phyloP scores from a whole-genome alignment of 1,140 invertebrate genomes.

The Meloidogyne floridensis region DNA sequence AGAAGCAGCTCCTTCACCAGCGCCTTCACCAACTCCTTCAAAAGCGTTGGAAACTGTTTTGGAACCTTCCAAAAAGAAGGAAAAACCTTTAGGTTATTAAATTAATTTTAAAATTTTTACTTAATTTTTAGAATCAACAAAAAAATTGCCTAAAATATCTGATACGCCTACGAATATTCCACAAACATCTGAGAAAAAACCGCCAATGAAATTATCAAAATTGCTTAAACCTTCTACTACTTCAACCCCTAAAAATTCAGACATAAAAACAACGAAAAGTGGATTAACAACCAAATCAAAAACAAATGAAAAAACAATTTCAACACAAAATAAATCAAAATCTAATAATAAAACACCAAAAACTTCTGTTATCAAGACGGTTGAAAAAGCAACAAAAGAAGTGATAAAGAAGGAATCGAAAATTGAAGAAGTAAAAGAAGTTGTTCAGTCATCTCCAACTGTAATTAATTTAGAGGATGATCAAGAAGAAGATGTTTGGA shows the following conservation, averaged over 20 bases:
- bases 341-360: background rate
- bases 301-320: background rate
- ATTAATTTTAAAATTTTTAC: background rate
- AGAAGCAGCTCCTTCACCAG: background rate
- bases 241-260: background rate
- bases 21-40: background rate
- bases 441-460: background rate
- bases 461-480: slow-evolving; percentile 13
- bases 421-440: slow-evolving; percentile 8
- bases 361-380: background rate
- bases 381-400: slow-evolving; percentile 4
- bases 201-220: background rate
- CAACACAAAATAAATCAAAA: background rate
- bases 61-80: background rate
- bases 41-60: background rate
- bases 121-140: background rate
- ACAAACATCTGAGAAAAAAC: background rate
- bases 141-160: background rate
- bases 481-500: slow-evolving; percentile 48
- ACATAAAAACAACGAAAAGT: background rate
- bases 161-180: background rate
- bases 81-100: background rate
- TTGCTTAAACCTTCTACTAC: background rate
- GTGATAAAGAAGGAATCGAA: background rate
- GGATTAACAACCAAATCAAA: slow-evolving; percentile 10